A percentile compares a stretch with the other conserved stretches of the same genome.
phyloP scores from a whole-genome alignment of 2,888 invertebrate genomes.

The Macrophya alboannulata region DNA sequence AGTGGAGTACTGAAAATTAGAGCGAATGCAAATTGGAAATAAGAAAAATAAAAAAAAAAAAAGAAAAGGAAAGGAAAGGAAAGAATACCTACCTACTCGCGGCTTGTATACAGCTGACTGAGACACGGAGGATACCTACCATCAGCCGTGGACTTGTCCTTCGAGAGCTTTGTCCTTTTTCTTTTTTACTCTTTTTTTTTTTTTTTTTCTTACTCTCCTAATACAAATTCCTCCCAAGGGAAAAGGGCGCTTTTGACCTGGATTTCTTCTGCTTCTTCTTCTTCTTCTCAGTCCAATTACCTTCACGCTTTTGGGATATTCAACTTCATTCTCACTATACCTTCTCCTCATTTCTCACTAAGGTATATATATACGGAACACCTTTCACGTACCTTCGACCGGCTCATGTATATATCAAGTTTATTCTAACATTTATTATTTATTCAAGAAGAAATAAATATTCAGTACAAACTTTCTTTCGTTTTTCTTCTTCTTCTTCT shows the following conservation, averaged over 20 bases:
- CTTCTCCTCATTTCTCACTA: not conserved
- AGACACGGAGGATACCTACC: not conserved
- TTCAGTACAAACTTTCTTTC: no score
- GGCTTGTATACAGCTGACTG: not conserved
- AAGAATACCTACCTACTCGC: no score
- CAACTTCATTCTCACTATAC: not conserved
- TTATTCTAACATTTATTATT: not conserved
- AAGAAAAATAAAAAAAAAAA: not conserved
- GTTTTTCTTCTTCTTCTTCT: no score
- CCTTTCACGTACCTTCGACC: not conserved
- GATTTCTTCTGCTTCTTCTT: not conserved
- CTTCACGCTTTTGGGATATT: not conserved
- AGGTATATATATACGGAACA: not conserved
- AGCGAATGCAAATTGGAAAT: not conserved
- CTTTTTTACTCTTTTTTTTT: not conserved
- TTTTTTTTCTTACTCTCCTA: not conserved
- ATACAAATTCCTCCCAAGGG: slow-evolving; percentile 38
- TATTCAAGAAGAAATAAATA: not conserved
- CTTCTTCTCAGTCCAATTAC: slow-evolving; percentile 20
- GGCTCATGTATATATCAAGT: not conserved
- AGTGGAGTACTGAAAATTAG: not conserved
- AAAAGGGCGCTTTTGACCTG: not conserved
- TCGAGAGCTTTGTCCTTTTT: not conserved
- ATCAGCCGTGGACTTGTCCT: slow-evolving; percentile 27
- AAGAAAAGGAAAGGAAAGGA: no score